Base-by-base conservation (phyloP, 2,888 invertebrate species). In the Chydorus sphaericus region DNA sequence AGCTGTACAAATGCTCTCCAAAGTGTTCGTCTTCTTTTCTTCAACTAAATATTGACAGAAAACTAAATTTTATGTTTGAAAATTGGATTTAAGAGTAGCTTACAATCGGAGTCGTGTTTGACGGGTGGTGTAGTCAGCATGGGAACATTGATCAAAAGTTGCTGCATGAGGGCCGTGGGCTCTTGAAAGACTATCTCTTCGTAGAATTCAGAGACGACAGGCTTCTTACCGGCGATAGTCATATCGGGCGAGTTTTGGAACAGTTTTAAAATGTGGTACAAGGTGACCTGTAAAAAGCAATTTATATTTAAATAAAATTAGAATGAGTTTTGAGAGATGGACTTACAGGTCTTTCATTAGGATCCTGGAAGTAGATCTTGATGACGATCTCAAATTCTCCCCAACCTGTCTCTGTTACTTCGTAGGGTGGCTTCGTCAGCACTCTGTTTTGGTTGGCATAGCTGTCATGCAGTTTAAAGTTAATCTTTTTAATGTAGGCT, bases 321-420 rank as follows among this genome's bases (percentile, higher is more conserved):
- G 3, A 49, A 56, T 54, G 4, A 44, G n/a, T 16, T 8, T 16
- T 26, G n/a, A 18, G n/a, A 2, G 20, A 11, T 26, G 4, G 2
- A 76, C 80, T 79, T 70, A 91, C 91, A 16, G 92, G 88, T 67
- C 89, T 77, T 71, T 94, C 98, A 66, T 91, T 92, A 1, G 90
- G 88, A 74, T 98, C 97, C 67, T 88, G 85, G 65, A 98, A 98
- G 70, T 91, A 92, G 60, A 98, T 88, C 70, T 96, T 96, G 55
- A 99, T 94, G 33, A 91, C 87, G 61, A 97, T 88, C 72, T 98
- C 97, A 69, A 98, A 98, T 73, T 98, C 98, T 62, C 98, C 98
- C 97, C 98, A 98, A 2, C 97, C 97, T 0, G 97, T 97, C 71
- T 98, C 97, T 0, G 88, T 90, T 6, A 98, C 81, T 74, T 97